Evolutionary conservation across 2,888 invertebrate species (phyloP), one percentile per base, ranked within the genome.

Genomic region (Vannuccia rotundouncinata): DNA sequence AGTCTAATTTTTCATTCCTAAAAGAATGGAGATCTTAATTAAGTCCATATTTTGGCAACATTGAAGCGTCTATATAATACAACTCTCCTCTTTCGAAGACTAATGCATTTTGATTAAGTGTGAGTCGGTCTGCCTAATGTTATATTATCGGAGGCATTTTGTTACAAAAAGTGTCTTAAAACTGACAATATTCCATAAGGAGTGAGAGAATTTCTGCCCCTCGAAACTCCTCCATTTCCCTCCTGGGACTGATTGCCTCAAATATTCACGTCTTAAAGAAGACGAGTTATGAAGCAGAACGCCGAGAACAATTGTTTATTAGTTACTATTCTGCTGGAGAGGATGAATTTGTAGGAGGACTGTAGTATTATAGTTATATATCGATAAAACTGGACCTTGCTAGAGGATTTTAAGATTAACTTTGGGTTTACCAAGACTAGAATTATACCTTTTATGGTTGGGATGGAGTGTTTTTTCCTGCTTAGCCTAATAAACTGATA

Each of bases 81-180:
- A 66, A 66, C 5, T 5, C 22, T 13, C 66, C 25, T 66, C 66
- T 5, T 27, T 13, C 66, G 66, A 22, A 2, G 22, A 27, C 66
- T 66, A 66, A 66, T 66, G 66, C 25, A 66, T 66, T 66, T 66
- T 66, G 66, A 66, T 66, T 66, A 66, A 66, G 66, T 66, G 66
- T 22, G 66, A 66, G 66, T 5, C 45, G 5, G 17, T 45, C 10
- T 45, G 45, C 17, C 45, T 17, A 5, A 5, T 17, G 17, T 17
- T 45, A 45, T 45, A 45, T 13, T 45, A 45, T 45, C 45, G 45
- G 45, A 22, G 66, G 66, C 66, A 66, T 66, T 66, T 66, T 66
- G 66, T 66, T 66, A 66, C 66, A 66, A 66, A 45, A 66, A 66
- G 66, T 66, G 66, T 66, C 66, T 66, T 66, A 66, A 66, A 22